Conservation (phyloP, 2,113 vertebrate genomes). For the Perca fluviatilis region DNA sequence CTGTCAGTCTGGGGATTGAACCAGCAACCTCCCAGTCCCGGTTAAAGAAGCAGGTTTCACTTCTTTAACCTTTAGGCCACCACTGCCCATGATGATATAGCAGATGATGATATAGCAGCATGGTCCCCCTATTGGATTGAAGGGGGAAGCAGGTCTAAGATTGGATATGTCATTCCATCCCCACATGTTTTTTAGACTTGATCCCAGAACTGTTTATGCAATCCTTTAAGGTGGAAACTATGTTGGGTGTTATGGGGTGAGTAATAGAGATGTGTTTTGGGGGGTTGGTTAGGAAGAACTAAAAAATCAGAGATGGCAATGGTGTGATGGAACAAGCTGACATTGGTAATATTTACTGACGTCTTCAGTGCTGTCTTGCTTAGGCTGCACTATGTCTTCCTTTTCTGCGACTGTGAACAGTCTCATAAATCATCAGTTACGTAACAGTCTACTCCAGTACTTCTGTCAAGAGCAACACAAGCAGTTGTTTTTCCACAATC, state of each 20-base stretch:
- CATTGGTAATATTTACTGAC: constrained; percentile 15
- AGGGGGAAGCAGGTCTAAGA: constrained; percentile 27
- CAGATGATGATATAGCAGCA: constrained; percentile 1
- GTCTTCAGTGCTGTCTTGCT: constrained; percentile 3
- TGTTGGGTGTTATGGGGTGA: background rate
- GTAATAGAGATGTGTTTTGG: background rate
- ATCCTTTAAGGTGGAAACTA: constrained; percentile 3
- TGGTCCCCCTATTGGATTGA: background rate
- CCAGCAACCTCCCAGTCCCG: too few relatives aligned
- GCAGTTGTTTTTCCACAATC: constrained; percentile 41
- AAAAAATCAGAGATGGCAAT: background rate
- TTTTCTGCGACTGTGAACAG: constrained; percentile 22
- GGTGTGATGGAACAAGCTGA: background rate
- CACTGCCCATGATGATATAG: background rate
- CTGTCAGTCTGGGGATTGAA: too few relatives aligned
- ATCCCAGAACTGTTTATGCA: background rate
- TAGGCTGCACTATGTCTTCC: background rate
- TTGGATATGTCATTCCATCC: constrained; percentile 10
- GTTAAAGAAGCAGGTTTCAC: too few relatives aligned
- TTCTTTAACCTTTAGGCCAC: too few relatives aligned
- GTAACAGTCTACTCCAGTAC: constrained; percentile 46
- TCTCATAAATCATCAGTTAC: constrained; percentile 54
- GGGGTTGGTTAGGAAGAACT: background rate
- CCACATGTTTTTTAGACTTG: background rate
- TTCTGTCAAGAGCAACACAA: constrained; percentile 29